These are phyloP conservation scores for Acropternis orthonyx DNA, from an alignment of 2,797 vertebrate genomes.

Conservation along the genomic window DNA sequence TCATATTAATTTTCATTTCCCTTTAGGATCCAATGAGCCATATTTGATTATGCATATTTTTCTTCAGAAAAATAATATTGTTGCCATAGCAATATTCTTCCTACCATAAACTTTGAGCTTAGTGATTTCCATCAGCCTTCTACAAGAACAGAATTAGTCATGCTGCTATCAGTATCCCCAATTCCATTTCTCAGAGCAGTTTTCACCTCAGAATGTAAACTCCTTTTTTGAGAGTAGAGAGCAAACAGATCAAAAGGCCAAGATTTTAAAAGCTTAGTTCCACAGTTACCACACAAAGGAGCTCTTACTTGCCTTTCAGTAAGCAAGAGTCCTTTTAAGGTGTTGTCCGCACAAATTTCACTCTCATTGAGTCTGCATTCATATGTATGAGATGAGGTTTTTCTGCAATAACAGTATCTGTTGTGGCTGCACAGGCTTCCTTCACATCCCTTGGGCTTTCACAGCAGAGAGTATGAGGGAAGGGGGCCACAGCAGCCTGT, in stretches of 20 bases:
- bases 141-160: constrained; percentile 32
- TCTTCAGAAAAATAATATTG: constrained; percentile 59
- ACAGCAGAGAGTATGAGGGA: background rate
- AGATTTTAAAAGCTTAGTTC: constrained; percentile 8
- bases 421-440: background rate
- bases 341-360: background rate
- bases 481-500: background rate
- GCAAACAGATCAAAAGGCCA: constrained; percentile 6
- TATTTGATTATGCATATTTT: constrained; percentile 58
- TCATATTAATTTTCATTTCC: constrained; percentile 59
- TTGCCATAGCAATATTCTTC: constrained; percentile 48
- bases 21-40: constrained; percentile 46
- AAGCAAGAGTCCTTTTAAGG: constrained; percentile 20
- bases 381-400: background rate
- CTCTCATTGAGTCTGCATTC: background rate
- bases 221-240: background rate
- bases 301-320: constrained; percentile 16
- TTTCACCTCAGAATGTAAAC: background rate
- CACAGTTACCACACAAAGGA: constrained; percentile 3
- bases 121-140: constrained; percentile 49
- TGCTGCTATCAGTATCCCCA: background rate
- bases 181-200: constrained; percentile 15
- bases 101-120: constrained; percentile 54
- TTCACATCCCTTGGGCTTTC: background rate
- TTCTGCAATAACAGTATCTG: background rate